phyloP scores from a whole-genome alignment of 2,113 vertebrate genomes.

The Bungarus multicinctus region DNA sequence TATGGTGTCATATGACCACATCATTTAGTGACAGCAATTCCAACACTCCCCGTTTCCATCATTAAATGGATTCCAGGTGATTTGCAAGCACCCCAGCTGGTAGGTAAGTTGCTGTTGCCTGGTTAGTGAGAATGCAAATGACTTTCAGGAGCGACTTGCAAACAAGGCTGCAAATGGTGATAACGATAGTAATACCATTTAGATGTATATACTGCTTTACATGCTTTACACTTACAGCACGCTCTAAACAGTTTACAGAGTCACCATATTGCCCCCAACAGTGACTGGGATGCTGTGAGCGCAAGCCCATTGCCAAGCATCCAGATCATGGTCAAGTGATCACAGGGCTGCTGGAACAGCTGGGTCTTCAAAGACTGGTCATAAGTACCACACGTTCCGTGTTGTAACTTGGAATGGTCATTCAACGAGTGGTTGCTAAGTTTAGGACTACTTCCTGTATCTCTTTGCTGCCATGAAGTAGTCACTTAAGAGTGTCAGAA shows the following conservation, averaged over 20 bases:
- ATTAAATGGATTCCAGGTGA: not conserved
- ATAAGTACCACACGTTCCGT: not conserved
- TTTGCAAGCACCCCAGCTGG: not conserved
- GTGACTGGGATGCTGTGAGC: not conserved
- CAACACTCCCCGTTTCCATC: not conserved
- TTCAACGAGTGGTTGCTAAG: not conserved
- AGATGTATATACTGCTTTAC: not conserved
- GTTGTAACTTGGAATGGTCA: not conserved
- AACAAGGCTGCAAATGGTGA: not conserved
- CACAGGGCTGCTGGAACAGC: not conserved
- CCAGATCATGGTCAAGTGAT: not conserved
- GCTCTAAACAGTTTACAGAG: not conserved
- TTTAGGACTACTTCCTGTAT: not conserved
- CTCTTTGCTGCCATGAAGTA: not conserved
- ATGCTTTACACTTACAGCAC: not conserved
- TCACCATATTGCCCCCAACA: not conserved
- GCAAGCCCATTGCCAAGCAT: not conserved
- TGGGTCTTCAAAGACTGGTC: not conserved
- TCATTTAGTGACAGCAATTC: not conserved
- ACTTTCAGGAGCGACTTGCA: not conserved
- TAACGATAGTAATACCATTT: not conserved
- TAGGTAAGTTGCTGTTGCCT: not conserved
- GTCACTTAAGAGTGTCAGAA: not conserved
- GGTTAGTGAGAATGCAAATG: not conserved
- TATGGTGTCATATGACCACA: not conserved